Percentiles rank a stretch among this genome's conserved stretches.
phyloP scores from a whole-genome alignment of 2,888 invertebrate species.

The Phortica okadai region DNA sequence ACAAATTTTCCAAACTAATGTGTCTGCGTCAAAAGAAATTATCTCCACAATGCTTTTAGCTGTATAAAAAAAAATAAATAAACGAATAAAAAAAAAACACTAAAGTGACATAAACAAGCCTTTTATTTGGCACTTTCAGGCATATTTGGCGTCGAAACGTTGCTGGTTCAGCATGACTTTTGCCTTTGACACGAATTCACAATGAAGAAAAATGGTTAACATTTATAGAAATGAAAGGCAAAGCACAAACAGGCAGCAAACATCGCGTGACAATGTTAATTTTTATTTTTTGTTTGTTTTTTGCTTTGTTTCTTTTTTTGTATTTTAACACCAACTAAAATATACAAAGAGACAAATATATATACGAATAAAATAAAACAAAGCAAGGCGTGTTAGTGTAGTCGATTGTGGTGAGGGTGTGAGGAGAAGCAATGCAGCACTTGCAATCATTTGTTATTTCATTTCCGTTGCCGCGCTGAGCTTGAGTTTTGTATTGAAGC shows the following conservation, averaged over 20 bases:
- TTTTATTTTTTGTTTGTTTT: not conserved
- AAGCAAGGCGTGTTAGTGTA: not conserved
- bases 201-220: conserved; percentile 30
- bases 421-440: conserved; percentile 23
- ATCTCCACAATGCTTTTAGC: conserved; percentile 4
- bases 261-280: conserved; percentile 57
- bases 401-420: not conserved
- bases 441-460: conserved; percentile 64
- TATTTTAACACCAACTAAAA: not conserved
- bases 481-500: not conserved
- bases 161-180: conserved; percentile 38
- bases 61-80: not conserved
- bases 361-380: not conserved
- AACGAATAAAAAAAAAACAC: conserved; percentile 21
- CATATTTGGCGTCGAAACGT: conserved; percentile 59
- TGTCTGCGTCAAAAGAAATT: conserved; percentile 22
- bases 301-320: not conserved
- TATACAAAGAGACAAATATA: conserved; percentile 7
- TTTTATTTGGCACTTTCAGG: conserved; percentile 63
- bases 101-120: conserved; percentile 67
- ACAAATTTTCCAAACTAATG: conserved; percentile 14
- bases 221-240: conserved; percentile 23
- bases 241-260: conserved; percentile 40
- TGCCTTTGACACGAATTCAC: conserved; percentile 22
- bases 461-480: conserved; percentile 44